phyloP scores from a whole-genome alignment of 2,113 vertebrate species.

The Phycodurus eques region DNA sequence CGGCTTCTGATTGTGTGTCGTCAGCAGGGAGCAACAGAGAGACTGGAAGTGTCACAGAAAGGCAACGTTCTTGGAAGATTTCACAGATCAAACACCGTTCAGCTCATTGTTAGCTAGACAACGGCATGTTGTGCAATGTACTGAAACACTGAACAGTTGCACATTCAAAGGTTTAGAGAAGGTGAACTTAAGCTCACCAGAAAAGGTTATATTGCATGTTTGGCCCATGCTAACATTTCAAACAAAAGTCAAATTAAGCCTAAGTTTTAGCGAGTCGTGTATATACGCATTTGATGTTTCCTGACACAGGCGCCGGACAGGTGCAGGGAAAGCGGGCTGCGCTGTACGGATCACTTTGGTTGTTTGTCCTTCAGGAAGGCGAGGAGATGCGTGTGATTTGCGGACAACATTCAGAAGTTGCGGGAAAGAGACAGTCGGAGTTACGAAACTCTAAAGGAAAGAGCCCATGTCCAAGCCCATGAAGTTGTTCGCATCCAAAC shows the following conservation, averaged over 20 bases:
- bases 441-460: conserved; percentile 65
- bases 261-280: background rate
- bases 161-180: background rate
- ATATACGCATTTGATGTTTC: background rate
- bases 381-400: background rate
- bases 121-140: too few relatives aligned
- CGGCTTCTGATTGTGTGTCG: too few relatives aligned
- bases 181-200: background rate
- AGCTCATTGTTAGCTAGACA: too few relatives aligned
- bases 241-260: too few relatives aligned
- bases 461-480: conserved; percentile 71
- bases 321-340: background rate
- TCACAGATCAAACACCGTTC: too few relatives aligned
- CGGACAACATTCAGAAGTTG: conserved; percentile 33
- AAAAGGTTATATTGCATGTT: background rate
- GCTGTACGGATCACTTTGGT: conserved; percentile 48
- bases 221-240: too few relatives aligned
- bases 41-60: too few relatives aligned
- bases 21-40: too few relatives aligned
- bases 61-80: too few relatives aligned
- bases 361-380: conserved; percentile 25
- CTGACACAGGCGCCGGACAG: conserved; percentile 56
- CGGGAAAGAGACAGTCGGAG: conserved; percentile 14
- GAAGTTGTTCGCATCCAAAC: conserved; percentile 75
- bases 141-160: too few relatives aligned